These are phyloP conservation scores for Pentamera pediparva DNA, from an alignment of 53 echinoderm and acorn worm species.

Conservation along the genomic window DNA sequence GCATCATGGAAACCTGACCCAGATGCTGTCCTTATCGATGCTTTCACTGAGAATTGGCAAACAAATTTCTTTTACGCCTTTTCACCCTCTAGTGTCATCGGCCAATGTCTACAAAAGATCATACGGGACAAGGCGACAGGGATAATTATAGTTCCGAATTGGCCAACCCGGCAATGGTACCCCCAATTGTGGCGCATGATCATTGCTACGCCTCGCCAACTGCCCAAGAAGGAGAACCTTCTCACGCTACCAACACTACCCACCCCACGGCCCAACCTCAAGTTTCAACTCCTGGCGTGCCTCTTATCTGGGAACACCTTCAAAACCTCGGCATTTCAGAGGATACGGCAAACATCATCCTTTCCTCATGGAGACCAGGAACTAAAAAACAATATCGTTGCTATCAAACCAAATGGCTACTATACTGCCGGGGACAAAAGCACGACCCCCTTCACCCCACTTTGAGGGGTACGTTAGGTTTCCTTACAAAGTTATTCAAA, in stretches of 20 bases:
- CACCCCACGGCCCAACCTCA: not conserved
- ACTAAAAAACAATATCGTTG: constrained; percentile 26
- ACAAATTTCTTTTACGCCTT: constrained; percentile 40
- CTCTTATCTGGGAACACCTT: constrained; percentile 9
- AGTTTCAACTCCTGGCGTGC: constrained; percentile 13
- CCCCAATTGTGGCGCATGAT: not conserved
- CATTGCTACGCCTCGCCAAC: not conserved
- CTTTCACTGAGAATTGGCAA: constrained; percentile 45
- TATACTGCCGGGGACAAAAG: not conserved
- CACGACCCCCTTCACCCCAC: not conserved
- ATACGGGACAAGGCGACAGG: constrained; percentile 21
- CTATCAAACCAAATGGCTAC: constrained; percentile 5
- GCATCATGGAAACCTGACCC: constrained; percentile 52
- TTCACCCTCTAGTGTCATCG: constrained; percentile 38
- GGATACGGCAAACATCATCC: not conserved
- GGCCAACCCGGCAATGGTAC: constrained; percentile 50
- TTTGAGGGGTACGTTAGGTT: not conserved
- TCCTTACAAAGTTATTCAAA: constrained; percentile 11
- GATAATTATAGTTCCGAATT: constrained; percentile 33
- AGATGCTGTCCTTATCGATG: constrained; percentile 36
- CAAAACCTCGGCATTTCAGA: not conserved
- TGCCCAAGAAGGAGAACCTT: not conserved
- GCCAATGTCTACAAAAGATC: constrained; percentile 38
- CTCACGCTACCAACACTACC: constrained; percentile 1
- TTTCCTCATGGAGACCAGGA: constrained; percentile 11